A percentile compares a stretch with the other conserved stretches of the same genome.
phyloP scores from a whole-genome alignment of 2,113 vertebrate genomes.

The Oncorhynchus gorbuscha region DNA sequence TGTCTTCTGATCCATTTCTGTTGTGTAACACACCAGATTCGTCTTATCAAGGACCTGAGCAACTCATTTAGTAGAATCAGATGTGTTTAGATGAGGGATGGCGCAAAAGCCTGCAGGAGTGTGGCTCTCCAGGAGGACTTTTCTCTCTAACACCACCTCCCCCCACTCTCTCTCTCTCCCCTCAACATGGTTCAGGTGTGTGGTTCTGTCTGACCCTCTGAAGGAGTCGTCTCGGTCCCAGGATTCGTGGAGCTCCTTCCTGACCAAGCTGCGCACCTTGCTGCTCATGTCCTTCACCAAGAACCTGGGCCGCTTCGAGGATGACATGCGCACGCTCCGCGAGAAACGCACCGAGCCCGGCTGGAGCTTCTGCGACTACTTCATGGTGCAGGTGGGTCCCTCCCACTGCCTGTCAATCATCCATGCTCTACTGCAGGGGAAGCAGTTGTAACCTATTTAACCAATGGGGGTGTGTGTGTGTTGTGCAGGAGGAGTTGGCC shows the following conservation, averaged over 20 bases:
- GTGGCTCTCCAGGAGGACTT: too few species aligned
- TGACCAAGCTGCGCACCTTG: conserved; percentile 93
- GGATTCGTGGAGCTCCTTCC: conserved; percentile 96
- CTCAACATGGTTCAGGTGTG: conserved; percentile 76
- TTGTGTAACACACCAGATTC: too few species aligned
- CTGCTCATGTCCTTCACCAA: conserved; percentile 99
- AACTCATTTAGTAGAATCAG: too few species aligned
- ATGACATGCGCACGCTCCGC: conserved; percentile 94
- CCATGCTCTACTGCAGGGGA: too few species aligned
- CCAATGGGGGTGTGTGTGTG: too few species aligned
- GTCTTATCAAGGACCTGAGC: too few species aligned
- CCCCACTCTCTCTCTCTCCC: background rate
- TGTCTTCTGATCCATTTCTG: too few species aligned
- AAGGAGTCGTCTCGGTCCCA: conserved; percentile 97
- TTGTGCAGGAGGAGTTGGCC: conserved; percentile 89
- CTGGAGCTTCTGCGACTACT: conserved; percentile 99
- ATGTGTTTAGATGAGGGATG: too few species aligned
- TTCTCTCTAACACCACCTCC: background rate
- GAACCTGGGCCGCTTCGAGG: conserved; percentile 96
- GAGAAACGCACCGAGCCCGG: conserved; percentile 97
- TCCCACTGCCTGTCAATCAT: too few species aligned
- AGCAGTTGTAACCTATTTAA: too few species aligned
- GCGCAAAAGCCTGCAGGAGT: too few species aligned
- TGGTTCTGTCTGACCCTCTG: conserved; percentile 92
- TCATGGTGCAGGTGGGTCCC: conserved; percentile 93